Base-by-base conservation (phyloP, 2,797 vertebrate species). In the Philypnodon macrostomus region DNA sequence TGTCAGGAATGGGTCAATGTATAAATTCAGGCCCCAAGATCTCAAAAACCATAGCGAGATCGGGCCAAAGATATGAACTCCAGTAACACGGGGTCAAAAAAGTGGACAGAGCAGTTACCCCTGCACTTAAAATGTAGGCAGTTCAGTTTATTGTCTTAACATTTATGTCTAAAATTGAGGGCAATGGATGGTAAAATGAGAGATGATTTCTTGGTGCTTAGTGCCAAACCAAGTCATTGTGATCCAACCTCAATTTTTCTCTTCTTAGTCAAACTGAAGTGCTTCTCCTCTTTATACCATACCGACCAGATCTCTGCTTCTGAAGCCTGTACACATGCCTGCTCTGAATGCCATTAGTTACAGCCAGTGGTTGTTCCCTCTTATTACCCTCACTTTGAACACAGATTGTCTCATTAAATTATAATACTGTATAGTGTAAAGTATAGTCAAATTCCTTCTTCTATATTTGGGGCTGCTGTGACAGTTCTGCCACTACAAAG, bases 331-430 rank as follows among this genome's bases (percentile, higher is more conserved):
- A n/a, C n/a, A n/a, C n/a, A n/a, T n/a, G n/a, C n/a, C n/a, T n/a
- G n/a, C n/a, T 41, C 66, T 71, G 77, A 80, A 76, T 44, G 40
- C 42, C 70, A 62, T 77, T 67, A 69, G 65, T 67, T 70, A 54
- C 66, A 69, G 57, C 44, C 55, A 56, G 61, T 0, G 57, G 60
- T 80, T 42, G 51, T 39, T 64, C 72, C 54, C 61, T 77, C 61
- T 75, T 72, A 78, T 80, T 83, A 67, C 52, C 23, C 23, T 55
- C 41, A 40, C 75, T 81, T 77, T 73, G 57, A 77, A 73, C 49
- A 24, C 62, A 67, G 46, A 65, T 59, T 65, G 73, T 76, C 70
- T 63, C 67, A 52, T 79, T 70, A 65, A 73, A 74, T 63, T 17
- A 69, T 23, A 78, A 67, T 48, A 65, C 30, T 17, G 63, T 46